phyloP scores from a whole-genome alignment of 2,113 vertebrate genomes.

The Phrynosoma blainvillii region DNA sequence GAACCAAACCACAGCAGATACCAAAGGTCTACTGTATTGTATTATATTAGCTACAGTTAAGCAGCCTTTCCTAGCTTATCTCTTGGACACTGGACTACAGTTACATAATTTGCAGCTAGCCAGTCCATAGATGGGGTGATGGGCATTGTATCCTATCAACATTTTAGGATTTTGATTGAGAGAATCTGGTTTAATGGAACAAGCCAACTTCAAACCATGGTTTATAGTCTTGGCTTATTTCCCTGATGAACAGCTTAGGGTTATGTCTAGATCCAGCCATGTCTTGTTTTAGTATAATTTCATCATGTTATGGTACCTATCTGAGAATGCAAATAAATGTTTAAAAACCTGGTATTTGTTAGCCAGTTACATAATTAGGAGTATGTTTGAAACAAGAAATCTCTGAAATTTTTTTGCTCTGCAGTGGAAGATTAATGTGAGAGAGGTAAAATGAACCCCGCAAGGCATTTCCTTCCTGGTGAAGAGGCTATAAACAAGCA shows the following conservation, averaged over 20 bases:
- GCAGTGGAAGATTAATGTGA: neutral
- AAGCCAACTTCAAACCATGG: neutral
- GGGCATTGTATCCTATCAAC: neutral
- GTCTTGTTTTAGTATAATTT: neutral
- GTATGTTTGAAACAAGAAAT: slow-evolving; percentile 15
- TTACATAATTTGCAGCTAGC: neutral
- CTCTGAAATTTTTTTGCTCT: neutral
- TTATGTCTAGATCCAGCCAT: neutral
- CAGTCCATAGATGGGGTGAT: neutral
- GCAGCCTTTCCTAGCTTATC: neutral
- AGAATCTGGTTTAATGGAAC: neutral
- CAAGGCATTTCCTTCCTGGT: slow-evolving; percentile 1
- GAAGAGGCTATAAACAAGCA: neutral
- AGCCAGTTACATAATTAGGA: slow-evolving; percentile 12
- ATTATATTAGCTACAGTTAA: neutral
- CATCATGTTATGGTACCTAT: neutral
- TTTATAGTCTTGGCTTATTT: neutral
- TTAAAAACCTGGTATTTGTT: neutral
- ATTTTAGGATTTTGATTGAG: neutral
- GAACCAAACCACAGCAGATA: too few species aligned
- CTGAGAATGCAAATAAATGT: neutral
- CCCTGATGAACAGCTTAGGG: neutral
- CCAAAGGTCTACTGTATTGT: too few species aligned
- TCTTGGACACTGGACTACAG: neutral
- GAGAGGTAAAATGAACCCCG: slow-evolving; percentile 28